These are phyloP conservation scores for Triplophysa bombifrons DNA, from an alignment of 2,797 vertebrate species.

Conservation along the genomic window DNA sequence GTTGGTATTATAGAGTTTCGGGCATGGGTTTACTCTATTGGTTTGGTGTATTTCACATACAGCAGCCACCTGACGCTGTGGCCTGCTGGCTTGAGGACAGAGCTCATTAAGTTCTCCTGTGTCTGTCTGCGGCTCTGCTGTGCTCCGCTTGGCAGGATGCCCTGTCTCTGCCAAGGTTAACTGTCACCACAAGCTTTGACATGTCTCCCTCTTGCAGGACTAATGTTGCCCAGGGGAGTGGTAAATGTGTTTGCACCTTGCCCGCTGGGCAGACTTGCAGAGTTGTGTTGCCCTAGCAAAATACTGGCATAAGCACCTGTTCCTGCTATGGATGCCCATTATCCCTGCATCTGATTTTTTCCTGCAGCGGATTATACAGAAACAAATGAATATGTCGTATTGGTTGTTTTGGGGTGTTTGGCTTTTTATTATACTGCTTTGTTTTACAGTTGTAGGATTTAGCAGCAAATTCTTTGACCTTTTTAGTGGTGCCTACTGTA, in stretches of 20 bases:
- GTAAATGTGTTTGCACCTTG: conserved; percentile 78
- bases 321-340: conserved; percentile 39
- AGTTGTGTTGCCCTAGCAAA: conserved; percentile 58
- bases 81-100: conserved; percentile 42
- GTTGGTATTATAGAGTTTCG: neutral
- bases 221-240: conserved; percentile 72
- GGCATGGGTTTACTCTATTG: neutral
- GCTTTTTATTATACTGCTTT: neutral
- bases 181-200: conserved; percentile 75
- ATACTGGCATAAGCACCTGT: conserved; percentile 73
- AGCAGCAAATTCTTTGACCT: neutral
- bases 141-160: conserved; percentile 56
- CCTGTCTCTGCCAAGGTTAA: conserved; percentile 72
- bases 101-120: conserved; percentile 35
- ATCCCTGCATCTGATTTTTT: neutral
- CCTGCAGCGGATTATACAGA: neutral
- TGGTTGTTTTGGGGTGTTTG: neutral
- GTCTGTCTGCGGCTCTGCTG: conserved; percentile 61
- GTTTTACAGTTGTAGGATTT: neutral
- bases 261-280: conserved; percentile 63
- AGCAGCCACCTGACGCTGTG: conserved; percentile 53
- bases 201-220: conserved; percentile 55
- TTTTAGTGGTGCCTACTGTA: no score
- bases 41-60: neutral
- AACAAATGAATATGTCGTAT: neutral